A percentile compares a stretch with the other conserved stretches of the same genome.
Conservation (phyloP, 2,113 vertebrate species). For the Indicator indicator region DNA sequence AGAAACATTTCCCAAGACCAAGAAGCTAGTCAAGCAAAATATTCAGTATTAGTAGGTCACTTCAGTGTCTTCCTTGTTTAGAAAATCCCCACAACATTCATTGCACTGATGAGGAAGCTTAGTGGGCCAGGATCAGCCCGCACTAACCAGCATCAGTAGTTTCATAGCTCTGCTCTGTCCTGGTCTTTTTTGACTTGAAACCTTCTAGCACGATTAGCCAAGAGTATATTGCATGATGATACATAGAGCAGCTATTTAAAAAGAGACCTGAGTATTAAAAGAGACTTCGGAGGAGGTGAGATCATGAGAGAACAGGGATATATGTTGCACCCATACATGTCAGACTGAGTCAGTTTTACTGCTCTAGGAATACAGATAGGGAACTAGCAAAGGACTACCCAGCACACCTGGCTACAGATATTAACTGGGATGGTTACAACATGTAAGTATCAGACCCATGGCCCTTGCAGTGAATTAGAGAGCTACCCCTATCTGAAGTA, state of each 20-base stretch:
- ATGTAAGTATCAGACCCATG: neutral
- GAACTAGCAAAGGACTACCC: neutral
- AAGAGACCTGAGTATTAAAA: conserved; percentile 29
- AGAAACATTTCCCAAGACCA: neutral
- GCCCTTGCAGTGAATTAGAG: neutral
- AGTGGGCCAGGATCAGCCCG: neutral
- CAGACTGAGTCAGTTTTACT: neutral
- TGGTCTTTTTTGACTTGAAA: neutral
- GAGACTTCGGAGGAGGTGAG: conserved; percentile 28
- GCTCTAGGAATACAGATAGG: neutral
- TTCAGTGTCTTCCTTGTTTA: neutral
- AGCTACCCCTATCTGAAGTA: neutral
- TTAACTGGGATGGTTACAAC: neutral
- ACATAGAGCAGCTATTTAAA: conserved; percentile 47
- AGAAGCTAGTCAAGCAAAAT: neutral
- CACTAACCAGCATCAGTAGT: neutral
- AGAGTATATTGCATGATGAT: conserved; percentile 26
- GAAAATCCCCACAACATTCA: neutral
- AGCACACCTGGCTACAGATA: neutral
- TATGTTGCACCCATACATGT: neutral
- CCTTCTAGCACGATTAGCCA: neutral
- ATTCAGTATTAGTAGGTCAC: neutral
- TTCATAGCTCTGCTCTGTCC: neutral
- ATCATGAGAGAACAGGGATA: neutral
- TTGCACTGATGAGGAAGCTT: neutral